phyloP scores from a whole-genome alignment of 1,140 invertebrate species.

The Megathymus violae region DNA sequence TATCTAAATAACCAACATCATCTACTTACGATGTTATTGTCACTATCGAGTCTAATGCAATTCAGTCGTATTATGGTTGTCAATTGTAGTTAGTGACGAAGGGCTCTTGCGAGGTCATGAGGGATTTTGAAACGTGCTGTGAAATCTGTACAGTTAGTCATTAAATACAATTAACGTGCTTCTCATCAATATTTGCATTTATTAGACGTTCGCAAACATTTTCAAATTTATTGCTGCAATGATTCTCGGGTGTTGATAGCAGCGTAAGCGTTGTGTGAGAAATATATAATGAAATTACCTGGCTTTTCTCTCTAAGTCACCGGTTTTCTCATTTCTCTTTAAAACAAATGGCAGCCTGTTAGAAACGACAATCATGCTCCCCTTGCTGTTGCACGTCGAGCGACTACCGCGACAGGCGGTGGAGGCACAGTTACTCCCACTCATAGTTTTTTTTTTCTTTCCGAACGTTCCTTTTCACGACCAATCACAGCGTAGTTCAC shows the following conservation, averaged over 20 bases:
- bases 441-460: slow-evolving; percentile 63
- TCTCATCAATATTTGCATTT: slow-evolving; percentile 18
- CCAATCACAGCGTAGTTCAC: slow-evolving; percentile 66
- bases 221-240: slow-evolving; percentile 16
- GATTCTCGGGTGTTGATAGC: not conserved
- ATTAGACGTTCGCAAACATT: slow-evolving; percentile 12
- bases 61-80: not conserved
- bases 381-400: slow-evolving; percentile 82
- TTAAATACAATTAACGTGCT: slow-evolving; percentile 8
- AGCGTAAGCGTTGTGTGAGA: not conserved
- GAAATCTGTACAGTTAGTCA: slow-evolving; percentile 2
- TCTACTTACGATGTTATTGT: no score
- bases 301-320: slow-evolving; percentile 90
- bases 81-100: not conserved
- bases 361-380: slow-evolving; percentile 94
- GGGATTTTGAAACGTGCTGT: slow-evolving; percentile 1
- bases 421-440: slow-evolving; percentile 54
- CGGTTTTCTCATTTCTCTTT: slow-evolving; percentile 88
- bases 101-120: not conserved
- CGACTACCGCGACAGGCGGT: slow-evolving; percentile 51
- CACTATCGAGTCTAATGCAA: not conserved
- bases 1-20: no score
- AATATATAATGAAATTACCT: slow-evolving; percentile 85
- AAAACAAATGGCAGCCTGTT: slow-evolving; percentile 95
- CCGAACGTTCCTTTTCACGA: slow-evolving; percentile 52